Evolutionary conservation across 2,888 invertebrate species (phyloP), one percentile per base, ranked within the genome.

Genomic region (Hyposoter dolosus): DNA sequence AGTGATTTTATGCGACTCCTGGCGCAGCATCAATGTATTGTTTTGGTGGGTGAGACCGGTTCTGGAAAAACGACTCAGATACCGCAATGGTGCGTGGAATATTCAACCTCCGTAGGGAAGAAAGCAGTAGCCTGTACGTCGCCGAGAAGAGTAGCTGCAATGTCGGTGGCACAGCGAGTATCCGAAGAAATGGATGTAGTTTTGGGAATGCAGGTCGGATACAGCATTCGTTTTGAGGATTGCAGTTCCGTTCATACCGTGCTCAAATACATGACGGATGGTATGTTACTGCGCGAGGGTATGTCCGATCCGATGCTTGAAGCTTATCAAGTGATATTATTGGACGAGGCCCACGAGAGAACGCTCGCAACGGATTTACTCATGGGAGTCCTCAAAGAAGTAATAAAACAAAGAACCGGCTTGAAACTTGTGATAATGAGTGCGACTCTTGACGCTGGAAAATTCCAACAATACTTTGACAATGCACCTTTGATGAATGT

Each of bases 11-110:
- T 99, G 97, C 96, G 99, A 90, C 95, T 98, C 56, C 95, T 99
- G n/a, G 97, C 97, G 88, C 97, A 98, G 80, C 97, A 99, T 94
- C 99, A 99, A 92, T 98, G 98, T 88, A 98, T 99, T 40, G 99
- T 99, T 1, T 95, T 99, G 0, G 99, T 99, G 4, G 99, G 99
- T 90, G 99, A 99, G 94, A 99, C 99, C 0, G 99, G 99, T n/a
- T 99, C 99, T 1, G 99, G 99, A 0, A 99, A 99, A 95, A 99
- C 99, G 0, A 99, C 99, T 15, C 99, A 99, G 95, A 99, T 99
- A 91, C 99, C 99, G 0, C 99, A 98, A 94, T 99, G 98, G 98
- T 97, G 97, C 92, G 97, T 97, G 0, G 97, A 97, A 89, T 97
- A 96, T 94, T 96, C 97, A 0, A 93, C 95, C 47, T 94, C 95